Evolutionary conservation across 2,113 vertebrate species (phyloP).

Genomic region (Corvus cornix): DNA sequence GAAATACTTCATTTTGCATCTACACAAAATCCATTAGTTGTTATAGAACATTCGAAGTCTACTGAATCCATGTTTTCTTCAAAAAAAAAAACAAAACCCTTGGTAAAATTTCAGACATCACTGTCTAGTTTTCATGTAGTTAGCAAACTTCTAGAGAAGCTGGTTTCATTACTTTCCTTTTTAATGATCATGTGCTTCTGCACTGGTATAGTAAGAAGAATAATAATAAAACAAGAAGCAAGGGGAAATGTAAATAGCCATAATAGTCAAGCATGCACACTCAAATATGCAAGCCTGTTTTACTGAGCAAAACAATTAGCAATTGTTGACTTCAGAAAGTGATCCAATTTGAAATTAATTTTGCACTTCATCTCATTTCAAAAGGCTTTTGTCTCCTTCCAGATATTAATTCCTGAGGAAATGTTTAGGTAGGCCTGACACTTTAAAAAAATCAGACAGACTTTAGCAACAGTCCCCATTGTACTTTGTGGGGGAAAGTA

Average conservation of each 20-base stretch:
- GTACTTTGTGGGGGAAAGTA: neutral
- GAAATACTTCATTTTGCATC: neutral
- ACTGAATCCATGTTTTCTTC: neutral
- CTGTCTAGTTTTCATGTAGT: neutral
- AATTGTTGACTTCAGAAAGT: neutral
- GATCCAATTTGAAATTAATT: neutral
- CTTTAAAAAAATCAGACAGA: neutral
- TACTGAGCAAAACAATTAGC: neutral
- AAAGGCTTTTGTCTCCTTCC: neutral
- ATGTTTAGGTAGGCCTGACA: neutral
- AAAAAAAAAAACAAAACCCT: neutral
- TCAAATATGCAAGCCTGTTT: neutral
- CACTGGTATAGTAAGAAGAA: neutral
- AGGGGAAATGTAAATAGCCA: neutral
- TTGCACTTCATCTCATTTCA: neutral
- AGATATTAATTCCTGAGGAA: neutral
- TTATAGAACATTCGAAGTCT: neutral
- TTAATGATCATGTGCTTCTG: neutral
- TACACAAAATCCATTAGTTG: neutral
- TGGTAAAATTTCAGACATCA: neutral
- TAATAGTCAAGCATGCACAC: neutral
- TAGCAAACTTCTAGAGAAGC: neutral
- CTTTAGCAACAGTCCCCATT: neutral
- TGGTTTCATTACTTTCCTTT: neutral
- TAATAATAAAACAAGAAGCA: neutral